A percentile compares a stretch with the other conserved stretches of the same genome.
phyloP scores from a whole-genome alignment of 1,140 invertebrate species.

The Drosophila pruinosa region DNA sequence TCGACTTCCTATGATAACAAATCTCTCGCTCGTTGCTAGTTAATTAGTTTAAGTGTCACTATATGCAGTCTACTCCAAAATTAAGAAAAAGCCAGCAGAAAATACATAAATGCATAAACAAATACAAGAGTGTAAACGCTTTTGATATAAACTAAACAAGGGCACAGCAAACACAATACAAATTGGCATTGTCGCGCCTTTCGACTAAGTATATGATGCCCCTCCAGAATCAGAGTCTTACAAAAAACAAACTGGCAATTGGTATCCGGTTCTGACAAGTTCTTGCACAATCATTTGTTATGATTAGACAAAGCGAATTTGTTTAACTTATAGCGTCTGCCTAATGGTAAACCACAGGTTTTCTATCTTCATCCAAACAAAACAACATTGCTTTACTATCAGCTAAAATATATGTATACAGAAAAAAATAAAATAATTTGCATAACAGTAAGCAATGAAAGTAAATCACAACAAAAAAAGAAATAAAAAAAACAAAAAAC shows the following conservation, averaged over 20 bases:
- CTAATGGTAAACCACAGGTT: constrained; percentile 1
- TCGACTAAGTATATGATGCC: constrained; percentile 2
- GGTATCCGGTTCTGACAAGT: constrained; percentile 1
- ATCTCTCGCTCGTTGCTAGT: constrained; percentile 27
- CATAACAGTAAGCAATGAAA: constrained; percentile 48
- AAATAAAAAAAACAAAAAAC: constrained; percentile 23
- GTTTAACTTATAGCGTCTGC: background rate
- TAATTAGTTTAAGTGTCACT: constrained; percentile 22
- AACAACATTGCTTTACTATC: constrained; percentile 40
- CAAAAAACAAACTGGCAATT: background rate
- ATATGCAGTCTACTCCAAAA: constrained; percentile 33
- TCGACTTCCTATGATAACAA: constrained; percentile 60
- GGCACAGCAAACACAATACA: constrained; percentile 7
- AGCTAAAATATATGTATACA: constrained; percentile 23
- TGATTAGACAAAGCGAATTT: background rate
- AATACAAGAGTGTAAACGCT: background rate
- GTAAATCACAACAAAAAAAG: constrained; percentile 42
- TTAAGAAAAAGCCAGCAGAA: constrained; percentile 32
- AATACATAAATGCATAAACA: background rate
- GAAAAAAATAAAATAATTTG: constrained; percentile 41
- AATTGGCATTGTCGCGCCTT: background rate
- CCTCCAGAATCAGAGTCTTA: background rate
- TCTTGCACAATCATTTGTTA: background rate
- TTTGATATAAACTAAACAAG: constrained; percentile 19
- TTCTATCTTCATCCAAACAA: constrained; percentile 25